A percentile compares a stretch with the other conserved stretches of the same genome.
Evolutionary conservation across 2,888 invertebrate species (phyloP).

Genomic region (Bugula neritina): DNA sequence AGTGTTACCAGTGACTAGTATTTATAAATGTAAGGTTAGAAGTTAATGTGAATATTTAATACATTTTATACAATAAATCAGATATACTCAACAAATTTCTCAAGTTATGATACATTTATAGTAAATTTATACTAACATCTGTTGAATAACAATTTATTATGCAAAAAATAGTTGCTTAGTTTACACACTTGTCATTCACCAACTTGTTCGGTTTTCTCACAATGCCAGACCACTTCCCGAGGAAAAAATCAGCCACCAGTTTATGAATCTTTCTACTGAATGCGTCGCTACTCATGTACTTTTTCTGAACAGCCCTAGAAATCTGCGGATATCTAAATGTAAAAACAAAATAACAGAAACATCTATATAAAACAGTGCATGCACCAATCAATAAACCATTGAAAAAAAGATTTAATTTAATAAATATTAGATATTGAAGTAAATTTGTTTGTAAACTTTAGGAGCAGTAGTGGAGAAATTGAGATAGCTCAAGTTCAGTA

Average conservation of each 20-base stretch:
- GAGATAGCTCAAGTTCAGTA: too few relatives aligned
- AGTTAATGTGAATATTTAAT: not conserved
- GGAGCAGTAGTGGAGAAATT: too few relatives aligned
- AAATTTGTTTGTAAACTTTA: too few relatives aligned
- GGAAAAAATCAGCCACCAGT: slow-evolving; percentile 19
- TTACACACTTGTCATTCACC: not conserved
- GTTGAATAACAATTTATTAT: too few relatives aligned
- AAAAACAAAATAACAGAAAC: not conserved
- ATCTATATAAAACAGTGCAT: not conserved
- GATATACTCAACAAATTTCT: not conserved
- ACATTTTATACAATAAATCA: not conserved
- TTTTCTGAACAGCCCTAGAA: not conserved
- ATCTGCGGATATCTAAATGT: not conserved
- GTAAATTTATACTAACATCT: too few relatives aligned
- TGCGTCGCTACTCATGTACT: not conserved
- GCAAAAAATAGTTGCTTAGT: too few relatives aligned
- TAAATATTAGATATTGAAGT: too few relatives aligned
- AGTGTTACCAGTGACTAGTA: not conserved
- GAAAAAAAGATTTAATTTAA: too few relatives aligned
- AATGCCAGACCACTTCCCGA: slow-evolving; percentile 23
- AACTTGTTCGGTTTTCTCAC: slow-evolving; percentile 9
- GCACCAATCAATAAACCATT: too few relatives aligned
- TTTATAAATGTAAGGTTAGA: not conserved
- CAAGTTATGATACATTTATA: too few relatives aligned
- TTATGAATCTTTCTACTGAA: slow-evolving; percentile 3